Percentiles rank a stretch among this genome's conserved stretches.
Conservation (phyloP, 1,140 invertebrate species). For the Dinoponera quadriceps region DNA sequence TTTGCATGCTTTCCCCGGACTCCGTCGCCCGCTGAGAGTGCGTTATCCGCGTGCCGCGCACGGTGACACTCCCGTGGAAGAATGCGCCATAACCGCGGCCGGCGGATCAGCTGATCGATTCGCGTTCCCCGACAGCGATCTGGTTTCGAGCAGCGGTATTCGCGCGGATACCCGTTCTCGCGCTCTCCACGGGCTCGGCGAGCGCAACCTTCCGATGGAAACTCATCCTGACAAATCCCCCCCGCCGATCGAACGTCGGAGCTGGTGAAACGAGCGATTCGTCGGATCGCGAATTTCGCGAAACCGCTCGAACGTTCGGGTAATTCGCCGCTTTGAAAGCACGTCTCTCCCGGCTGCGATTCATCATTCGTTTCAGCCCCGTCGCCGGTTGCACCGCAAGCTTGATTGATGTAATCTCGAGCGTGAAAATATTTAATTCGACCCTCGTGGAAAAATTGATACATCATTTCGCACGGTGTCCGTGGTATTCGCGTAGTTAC, state of each 20-base stretch:
- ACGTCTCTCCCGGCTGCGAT: too few relatives aligned
- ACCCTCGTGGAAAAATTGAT: too few relatives aligned
- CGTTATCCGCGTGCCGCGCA: slow-evolving; percentile 46
- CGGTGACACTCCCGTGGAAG: slow-evolving; percentile 58
- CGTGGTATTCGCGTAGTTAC: background rate
- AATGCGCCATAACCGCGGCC: slow-evolving; percentile 59
- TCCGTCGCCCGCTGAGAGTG: slow-evolving; percentile 25
- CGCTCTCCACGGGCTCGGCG: background rate
- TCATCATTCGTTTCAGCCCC: too few relatives aligned
- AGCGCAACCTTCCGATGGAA: slow-evolving; percentile 14
- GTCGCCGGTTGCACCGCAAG: too few relatives aligned
- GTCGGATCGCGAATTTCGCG: background rate
- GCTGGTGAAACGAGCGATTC: background rate
- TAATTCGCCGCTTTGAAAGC: too few relatives aligned
- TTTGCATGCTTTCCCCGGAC: slow-evolving; percentile 61
- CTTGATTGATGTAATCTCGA: too few relatives aligned
- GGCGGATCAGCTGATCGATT: slow-evolving; percentile 68
- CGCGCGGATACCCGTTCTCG: slow-evolving; percentile 2
- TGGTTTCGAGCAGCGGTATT: slow-evolving; percentile 42
- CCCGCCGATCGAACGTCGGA: slow-evolving; percentile 18
- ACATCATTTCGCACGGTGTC: too few relatives aligned
- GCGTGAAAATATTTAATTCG: too few relatives aligned
- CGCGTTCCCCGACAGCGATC: slow-evolving; percentile 32
- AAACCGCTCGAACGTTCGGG: too few relatives aligned
- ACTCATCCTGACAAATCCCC: slow-evolving; percentile 36